Conservation (phyloP, 2,797 vertebrate genomes). For the Cephalopachus bancanus region DNA sequence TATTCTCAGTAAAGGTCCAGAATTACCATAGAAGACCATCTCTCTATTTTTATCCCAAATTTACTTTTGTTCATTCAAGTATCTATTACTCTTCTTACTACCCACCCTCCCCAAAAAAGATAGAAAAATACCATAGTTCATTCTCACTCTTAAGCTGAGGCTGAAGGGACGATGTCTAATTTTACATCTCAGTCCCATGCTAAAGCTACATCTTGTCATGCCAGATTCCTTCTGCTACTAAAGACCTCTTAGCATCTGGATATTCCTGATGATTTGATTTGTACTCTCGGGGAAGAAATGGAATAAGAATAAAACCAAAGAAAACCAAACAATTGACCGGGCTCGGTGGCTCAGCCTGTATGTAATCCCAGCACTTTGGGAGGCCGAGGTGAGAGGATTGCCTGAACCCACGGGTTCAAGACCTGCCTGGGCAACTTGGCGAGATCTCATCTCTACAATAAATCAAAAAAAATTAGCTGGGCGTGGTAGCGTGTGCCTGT, state of each 20-base stretch:
- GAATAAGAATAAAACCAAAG: neutral
- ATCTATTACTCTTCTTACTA: neutral
- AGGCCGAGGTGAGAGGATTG: too few species aligned
- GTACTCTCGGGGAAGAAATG: neutral
- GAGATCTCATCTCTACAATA: too few species aligned
- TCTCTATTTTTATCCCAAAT: neutral
- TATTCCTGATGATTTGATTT: neutral
- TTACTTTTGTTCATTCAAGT: conserved; percentile 44
- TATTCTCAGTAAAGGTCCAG: neutral
- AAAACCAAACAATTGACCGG: neutral
- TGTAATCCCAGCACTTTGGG: too few species aligned
- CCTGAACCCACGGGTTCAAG: too few species aligned
- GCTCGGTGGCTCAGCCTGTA: too few species aligned
- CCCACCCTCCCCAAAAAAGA: neutral
- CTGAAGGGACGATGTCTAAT: neutral
- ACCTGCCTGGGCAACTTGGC: too few species aligned
- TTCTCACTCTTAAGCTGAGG: neutral
- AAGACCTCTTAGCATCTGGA: neutral
- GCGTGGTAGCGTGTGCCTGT: too few species aligned
- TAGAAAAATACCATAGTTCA: neutral
- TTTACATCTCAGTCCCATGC: neutral
- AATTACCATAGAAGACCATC: neutral
- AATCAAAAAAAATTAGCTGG: too few species aligned
- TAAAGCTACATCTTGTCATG: neutral
- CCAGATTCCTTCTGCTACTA: neutral